Evolutionary conservation across 2,113 vertebrate genomes (phyloP), one percentile per base, ranked within the genome.

Genomic region (Capreolus pygargus): DNA sequence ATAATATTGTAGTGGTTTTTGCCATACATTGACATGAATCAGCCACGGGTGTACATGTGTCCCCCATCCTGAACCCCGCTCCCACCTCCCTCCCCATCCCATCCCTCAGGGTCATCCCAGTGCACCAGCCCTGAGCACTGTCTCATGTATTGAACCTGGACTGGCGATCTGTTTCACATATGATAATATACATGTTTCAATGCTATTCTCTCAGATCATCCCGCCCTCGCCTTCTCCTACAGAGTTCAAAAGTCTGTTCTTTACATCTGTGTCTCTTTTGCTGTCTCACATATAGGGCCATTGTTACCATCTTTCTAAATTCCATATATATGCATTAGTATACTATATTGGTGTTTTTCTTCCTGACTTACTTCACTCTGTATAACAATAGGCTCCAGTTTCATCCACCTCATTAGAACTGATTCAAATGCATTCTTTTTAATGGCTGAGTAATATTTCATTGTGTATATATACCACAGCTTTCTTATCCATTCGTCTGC

Each of bases 61-160:
- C 4, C 16, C 33, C 16, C 7, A n/a, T n/a, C 33, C 28, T 61
- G 28, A 33, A n/a, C 1, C 0, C 1, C 17, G 16, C 33, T n/a
- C 33, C 33, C 33, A n/a, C 33, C 61, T n/a, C 7, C 61, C 33
- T 67, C 33, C 16, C 61, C 15, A n/a, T 2, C 61, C 7, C 15
- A 64, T 64, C 61, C 60, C 30, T 64, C 61, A 8, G 30, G 61
- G 33, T 64, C 33, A n/a, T 64, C 30, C 61, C 15, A 64, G 61
- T 64, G 30, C 30, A 64, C 30, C 30, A 64, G 61, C 33, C 61
- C 61, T 17, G 30, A 64, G 61, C 61, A n/a, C 7, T n/a, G 61
- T 7, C 61, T 64, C 30, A 17, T 64, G 30, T 3, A n/a, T 17
- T 7, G 0, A 64, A 33, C 30, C 60, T 61, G 61, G 61, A n/a